Evolutionary conservation across 1,140 invertebrate genomes (phyloP).

Genomic region (Reticulitermes speratus): DNA sequence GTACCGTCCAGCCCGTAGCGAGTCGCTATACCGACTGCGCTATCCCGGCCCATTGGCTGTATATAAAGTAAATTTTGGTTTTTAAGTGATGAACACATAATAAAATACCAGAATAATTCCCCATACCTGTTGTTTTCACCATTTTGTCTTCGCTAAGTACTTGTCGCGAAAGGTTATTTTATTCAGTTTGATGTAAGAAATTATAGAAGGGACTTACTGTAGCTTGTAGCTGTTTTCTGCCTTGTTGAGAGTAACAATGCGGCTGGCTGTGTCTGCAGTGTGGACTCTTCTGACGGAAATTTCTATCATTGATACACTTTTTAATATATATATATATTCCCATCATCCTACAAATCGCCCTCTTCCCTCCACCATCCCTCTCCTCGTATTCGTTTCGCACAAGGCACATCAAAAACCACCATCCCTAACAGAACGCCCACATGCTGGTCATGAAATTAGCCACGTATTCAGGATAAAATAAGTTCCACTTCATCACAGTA

Average conservation of each 20-base stretch:
- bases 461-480: background rate
- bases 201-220: background rate
- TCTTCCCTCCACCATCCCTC: background rate
- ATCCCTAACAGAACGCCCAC: background rate
- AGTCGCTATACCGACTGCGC: no score
- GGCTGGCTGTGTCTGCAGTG: background rate
- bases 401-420: background rate
- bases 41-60: no score
- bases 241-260: background rate
- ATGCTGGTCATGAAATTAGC: conserved; percentile 1
- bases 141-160: no score
- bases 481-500: background rate
- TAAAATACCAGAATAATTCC: no score
- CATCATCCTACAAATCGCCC: background rate
- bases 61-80: no score
- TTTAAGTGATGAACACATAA: no score
- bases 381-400: no score
- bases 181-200: no score
- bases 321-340: conserved; percentile 19
- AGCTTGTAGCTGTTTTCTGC: background rate
- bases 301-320: background rate
- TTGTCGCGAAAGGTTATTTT: no score
- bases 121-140: no score
- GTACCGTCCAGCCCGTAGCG: no score
- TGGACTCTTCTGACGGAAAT: background rate